Evolutionary conservation across 2,888 invertebrate species (phyloP), one percentile per base, ranked within the genome.

Genomic region (Clanis bilineata): DNA sequence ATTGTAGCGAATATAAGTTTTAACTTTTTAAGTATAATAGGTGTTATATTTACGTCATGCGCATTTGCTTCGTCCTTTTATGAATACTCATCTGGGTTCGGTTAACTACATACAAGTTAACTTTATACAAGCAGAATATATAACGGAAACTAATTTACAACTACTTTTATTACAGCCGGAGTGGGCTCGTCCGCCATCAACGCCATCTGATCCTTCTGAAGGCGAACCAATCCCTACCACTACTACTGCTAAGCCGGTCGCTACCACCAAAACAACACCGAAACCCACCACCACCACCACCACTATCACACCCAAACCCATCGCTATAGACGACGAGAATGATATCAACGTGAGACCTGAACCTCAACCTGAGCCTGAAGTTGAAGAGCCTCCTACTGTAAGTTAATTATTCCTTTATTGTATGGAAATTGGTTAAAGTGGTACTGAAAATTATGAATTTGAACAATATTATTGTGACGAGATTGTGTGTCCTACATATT

Each of bases 111-210:
- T n/a, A n/a, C n/a, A n/a, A n/a, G n/a, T n/a, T n/a, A n/a, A n/a
- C n/a, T n/a, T n/a, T n/a, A n/a, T n/a, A n/a, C n/a, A n/a, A n/a
- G n/a, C n/a, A n/a, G n/a, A n/a, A n/a, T n/a, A n/a, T n/a, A n/a
- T n/a, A n/a, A n/a, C n/a, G n/a, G n/a, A n/a, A n/a, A n/a, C n/a
- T n/a, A n/a, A 18, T 4, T 41, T 21, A 12, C 4, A 44, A 22
- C 0, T 12, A 1, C 12, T 15, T 5, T 18, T 7, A 18, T 41
- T 85, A 43, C 75, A 96, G 96, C 96, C 96, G 70, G 96, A 96
- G 78, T 97, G 96, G 96, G 96, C 96, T 47, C 93, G 94, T 64
- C 96, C 96, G 15, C 96, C 96, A 62, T 95, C 96, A 64, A 96
- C 96, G 3, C 90, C 94, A 18, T 73, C 88, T 9, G 93, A 93